Percentiles rank a stretch among this genome's conserved stretches.
phyloP scores from a whole-genome alignment of 2,888 invertebrate species.

The Matsumyia berberina region DNA sequence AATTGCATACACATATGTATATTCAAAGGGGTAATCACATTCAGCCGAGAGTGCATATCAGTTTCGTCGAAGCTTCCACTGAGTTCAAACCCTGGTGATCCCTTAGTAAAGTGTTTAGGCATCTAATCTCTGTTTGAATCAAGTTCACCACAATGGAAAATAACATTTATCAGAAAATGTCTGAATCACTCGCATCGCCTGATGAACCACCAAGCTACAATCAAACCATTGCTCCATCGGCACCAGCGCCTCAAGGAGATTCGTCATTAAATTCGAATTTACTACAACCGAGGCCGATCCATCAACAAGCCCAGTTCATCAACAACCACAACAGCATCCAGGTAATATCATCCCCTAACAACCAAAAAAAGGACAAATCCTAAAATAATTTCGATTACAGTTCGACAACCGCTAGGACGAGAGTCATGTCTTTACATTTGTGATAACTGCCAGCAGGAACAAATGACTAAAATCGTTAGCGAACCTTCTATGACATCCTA shows the following conservation, averaged over 20 bases:
- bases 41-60: constrained; percentile 17
- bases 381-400: too few species aligned
- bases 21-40: too few species aligned
- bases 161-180: constrained; percentile 36
- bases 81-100: neutral
- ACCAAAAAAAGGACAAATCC: too few species aligned
- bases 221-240: constrained; percentile 7
- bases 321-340: constrained; percentile 51
- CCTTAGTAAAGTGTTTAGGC: neutral
- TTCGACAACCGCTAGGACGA: constrained; percentile 62
- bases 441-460: constrained; percentile 78
- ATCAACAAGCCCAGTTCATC: constrained; percentile 18
- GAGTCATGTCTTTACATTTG: constrained; percentile 75
- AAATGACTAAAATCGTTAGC: constrained; percentile 75
- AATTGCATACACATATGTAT: too few species aligned
- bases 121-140: neutral
- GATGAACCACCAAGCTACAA: constrained; percentile 48
- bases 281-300: neutral
- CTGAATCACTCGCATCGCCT: constrained; percentile 7
- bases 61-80: constrained; percentile 12
- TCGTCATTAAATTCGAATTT: constrained; percentile 1
- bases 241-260: neutral
- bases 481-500: constrained; percentile 79
- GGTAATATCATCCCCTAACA: neutral
- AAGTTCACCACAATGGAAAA: constrained; percentile 36